Evolutionary conservation across 2,888 invertebrate genomes (phyloP).

Genomic region (Dryadula phaetusa): DNA sequence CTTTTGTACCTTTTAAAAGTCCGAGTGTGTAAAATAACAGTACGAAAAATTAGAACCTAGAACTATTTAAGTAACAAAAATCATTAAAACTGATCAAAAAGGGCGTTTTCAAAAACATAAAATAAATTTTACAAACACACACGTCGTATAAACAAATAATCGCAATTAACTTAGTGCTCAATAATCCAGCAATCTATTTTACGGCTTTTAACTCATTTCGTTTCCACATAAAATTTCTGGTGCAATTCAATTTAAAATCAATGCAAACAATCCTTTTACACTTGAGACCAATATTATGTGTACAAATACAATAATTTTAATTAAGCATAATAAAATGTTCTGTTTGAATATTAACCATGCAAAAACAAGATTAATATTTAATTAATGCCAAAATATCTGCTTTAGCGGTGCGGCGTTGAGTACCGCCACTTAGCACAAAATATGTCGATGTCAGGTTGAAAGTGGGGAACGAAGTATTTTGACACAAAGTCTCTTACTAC

Average conservation of each 20-base stretch:
- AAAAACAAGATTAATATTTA: no score
- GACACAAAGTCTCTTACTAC: no score
- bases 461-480: no score
- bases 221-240: constrained; percentile 38
- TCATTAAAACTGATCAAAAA: not conserved
- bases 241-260: constrained; percentile 47
- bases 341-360: not conserved
- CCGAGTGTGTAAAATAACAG: not conserved
- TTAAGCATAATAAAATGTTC: not conserved
- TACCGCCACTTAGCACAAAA: no score
- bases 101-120: not conserved
- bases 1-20: no score
- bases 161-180: constrained; percentile 21
- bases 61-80: no score
- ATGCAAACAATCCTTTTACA: constrained; percentile 43
- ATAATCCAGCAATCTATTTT: constrained; percentile 33
- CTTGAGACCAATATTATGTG: constrained; percentile 23
- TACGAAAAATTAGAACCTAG: not conserved
- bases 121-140: not conserved
- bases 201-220: constrained; percentile 36
- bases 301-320: not conserved
- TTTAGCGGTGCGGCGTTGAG: no score
- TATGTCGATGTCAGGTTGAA: no score
- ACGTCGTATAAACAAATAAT: constrained; percentile 10
- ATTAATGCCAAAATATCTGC: no score